A percentile compares a stretch with the other conserved stretches of the same genome.
phyloP scores from a whole-genome alignment of 1,140 invertebrate species.

The Rhizoglyphus robini region DNA sequence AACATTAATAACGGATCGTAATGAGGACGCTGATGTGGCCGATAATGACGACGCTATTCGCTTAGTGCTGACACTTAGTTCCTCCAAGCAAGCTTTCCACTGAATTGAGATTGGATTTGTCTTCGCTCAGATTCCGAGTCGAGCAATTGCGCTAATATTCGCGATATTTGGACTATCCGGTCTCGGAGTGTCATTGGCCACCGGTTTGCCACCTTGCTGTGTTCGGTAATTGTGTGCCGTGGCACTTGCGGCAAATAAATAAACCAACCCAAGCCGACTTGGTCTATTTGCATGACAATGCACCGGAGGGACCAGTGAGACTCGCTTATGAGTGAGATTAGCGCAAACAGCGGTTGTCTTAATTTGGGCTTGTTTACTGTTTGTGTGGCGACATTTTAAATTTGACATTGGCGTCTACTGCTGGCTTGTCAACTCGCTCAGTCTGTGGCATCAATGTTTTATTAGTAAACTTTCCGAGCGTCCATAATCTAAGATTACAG shows the following conservation, averaged over 20 bases:
- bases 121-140: too few species aligned
- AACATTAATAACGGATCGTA: slow-evolving; percentile 1
- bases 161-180: too few species aligned
- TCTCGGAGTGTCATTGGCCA: too few species aligned
- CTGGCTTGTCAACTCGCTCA: too few species aligned
- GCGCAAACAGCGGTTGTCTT: not conserved
- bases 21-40: not conserved
- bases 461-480: not conserved
- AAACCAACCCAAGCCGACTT: not conserved
- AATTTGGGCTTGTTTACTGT: not conserved
- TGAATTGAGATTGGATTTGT: not conserved
- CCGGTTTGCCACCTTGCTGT: not conserved
- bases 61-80: not conserved
- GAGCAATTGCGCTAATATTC: too few species aligned
- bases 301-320: too few species aligned
- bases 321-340: slow-evolving; percentile 6
- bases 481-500: not conserved
- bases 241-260: not conserved
- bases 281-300: not conserved
- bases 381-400: not conserved
- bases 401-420: not conserved
- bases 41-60: not conserved
- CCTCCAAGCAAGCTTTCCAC: not conserved
- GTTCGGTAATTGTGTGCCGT: not conserved
- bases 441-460: too few species aligned